phyloP scores from a whole-genome alignment of 2,888 invertebrate species.

The Pasiphila rectangulata region DNA sequence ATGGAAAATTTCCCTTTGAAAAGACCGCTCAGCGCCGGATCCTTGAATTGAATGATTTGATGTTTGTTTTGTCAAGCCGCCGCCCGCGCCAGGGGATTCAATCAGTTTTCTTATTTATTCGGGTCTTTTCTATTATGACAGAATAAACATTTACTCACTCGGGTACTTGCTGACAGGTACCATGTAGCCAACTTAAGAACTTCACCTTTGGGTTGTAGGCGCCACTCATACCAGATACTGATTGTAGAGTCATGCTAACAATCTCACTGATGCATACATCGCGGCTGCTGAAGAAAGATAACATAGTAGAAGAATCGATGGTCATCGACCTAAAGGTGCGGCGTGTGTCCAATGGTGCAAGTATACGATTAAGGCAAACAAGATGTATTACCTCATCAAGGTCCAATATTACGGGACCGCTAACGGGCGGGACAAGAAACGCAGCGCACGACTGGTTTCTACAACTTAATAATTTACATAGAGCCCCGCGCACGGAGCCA shows the following conservation, averaged over 20 bases:
- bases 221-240: neutral
- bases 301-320: neutral
- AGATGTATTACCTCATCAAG: slow-evolving; percentile 32
- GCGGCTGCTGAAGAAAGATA: neutral
- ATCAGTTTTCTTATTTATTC: too few species aligned
- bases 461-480: slow-evolving; percentile 23
- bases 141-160: too few species aligned
- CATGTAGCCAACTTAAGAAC: too few species aligned
- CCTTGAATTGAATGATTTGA: too few species aligned
- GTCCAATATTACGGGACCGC: slow-evolving; percentile 37
- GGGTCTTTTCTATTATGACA: too few species aligned
- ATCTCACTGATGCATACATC: neutral
- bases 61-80: too few species aligned
- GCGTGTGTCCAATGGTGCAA: neutral
- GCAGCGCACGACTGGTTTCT: slow-evolving; percentile 21
- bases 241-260: neutral
- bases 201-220: too few species aligned
- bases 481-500: slow-evolving; percentile 9
- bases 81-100: too few species aligned
- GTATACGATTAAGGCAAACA: slow-evolving; percentile 8
- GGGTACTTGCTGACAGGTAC: too few species aligned
- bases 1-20: too few species aligned
- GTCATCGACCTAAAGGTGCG: neutral
- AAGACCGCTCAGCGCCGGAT: too few species aligned
- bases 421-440: slow-evolving; percentile 38